Percentiles rank a stretch among this genome's conserved stretches.
phyloP scores from a whole-genome alignment of 2,113 vertebrate genomes.

The Tenrec ecaudatus region DNA sequence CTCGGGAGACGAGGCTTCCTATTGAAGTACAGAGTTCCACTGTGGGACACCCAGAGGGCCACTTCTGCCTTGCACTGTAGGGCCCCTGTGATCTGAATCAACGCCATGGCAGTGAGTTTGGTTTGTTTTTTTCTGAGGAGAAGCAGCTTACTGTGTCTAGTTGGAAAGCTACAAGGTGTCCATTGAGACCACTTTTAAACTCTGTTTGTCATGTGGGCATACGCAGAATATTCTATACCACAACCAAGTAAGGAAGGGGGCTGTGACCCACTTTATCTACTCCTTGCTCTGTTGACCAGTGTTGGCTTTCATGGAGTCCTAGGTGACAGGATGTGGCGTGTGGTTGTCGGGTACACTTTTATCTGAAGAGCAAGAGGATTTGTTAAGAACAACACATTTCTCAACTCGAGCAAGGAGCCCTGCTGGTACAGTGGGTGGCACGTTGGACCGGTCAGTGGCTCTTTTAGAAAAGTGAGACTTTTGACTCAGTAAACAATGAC shows the following conservation, averaged over 20 bases:
- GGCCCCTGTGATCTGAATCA: too few relatives aligned
- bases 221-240: not conserved
- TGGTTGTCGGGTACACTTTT: not conserved
- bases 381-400: slow-evolving; percentile 25
- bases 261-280: not conserved
- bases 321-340: not conserved
- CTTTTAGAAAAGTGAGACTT: too few relatives aligned
- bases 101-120: too few relatives aligned
- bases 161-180: not conserved
- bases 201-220: not conserved
- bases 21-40: too few relatives aligned
- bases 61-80: too few relatives aligned
- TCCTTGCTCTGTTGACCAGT: not conserved
- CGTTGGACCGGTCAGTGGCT: too few relatives aligned
- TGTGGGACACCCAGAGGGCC: too few relatives aligned
- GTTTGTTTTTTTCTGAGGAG: too few relatives aligned
- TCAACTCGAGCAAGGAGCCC: not conserved
- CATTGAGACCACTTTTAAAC: not conserved
- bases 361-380: not conserved
- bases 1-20: too few relatives aligned
- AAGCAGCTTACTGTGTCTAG: not conserved
- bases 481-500: too few relatives aligned
- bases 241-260: not conserved
- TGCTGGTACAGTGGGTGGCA: too few relatives aligned
- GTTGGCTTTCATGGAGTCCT: not conserved